A percentile compares a stretch with the other conserved stretches of the same genome.
These are phyloP conservation scores for Pardosa pseudoannulata DNA, from an alignment of 2,888 invertebrate genomes.

Conservation along the genomic window DNA sequence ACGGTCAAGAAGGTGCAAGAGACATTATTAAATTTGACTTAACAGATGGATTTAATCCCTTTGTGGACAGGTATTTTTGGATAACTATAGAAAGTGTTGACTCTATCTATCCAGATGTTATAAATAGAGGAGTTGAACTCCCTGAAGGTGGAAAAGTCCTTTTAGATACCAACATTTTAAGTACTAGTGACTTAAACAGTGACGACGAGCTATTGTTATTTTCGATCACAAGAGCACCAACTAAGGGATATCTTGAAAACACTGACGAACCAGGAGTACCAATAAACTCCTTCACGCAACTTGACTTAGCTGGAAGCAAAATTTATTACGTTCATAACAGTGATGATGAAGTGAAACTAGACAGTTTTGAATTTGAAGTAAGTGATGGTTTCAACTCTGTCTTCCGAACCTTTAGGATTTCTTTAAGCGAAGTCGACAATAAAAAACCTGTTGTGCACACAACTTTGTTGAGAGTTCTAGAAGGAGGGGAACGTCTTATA, in stretches of 20 bases:
- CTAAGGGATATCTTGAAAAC: conserved; percentile 77
- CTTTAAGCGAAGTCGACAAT: conserved; percentile 77
- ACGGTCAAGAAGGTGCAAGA: conserved; percentile 76
- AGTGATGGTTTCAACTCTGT: conserved; percentile 77
- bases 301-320: conserved; percentile 77
- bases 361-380: conserved; percentile 78
- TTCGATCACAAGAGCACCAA: conserved; percentile 77
- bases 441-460: conserved; percentile 77
- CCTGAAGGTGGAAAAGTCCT: conserved; percentile 77
- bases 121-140: conserved; percentile 77
- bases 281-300: conserved; percentile 77
- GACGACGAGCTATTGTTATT: conserved; percentile 76
- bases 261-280: conserved; percentile 76
- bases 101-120: conserved; percentile 76
- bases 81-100: conserved; percentile 77
- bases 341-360: conserved; percentile 77
- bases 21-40: conserved; percentile 78
- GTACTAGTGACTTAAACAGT: conserved; percentile 77
- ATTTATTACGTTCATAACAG: conserved; percentile 77
- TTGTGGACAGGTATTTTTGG: conserved; percentile 77
- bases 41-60: conserved; percentile 77
- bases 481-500: conserved; percentile 77
- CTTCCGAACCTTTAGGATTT: conserved; percentile 76
- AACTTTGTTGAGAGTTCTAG: conserved; percentile 76
- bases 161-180: conserved; percentile 77